phyloP scores from a whole-genome alignment of 1,140 invertebrate genomes.

The Geopemphigus sp. region DNA sequence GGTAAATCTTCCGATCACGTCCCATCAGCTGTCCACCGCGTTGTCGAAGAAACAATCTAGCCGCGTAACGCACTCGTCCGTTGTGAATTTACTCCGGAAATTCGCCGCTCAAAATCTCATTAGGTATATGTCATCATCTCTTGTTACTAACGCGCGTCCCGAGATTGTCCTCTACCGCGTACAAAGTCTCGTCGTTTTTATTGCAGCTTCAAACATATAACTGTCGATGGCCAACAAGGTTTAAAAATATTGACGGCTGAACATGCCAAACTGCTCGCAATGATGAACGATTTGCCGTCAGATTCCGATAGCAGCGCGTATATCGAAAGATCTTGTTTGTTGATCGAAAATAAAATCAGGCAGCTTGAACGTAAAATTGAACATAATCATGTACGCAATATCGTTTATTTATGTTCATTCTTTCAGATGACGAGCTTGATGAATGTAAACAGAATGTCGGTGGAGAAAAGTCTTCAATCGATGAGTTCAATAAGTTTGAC shows the following conservation, averaged over 20 bases:
- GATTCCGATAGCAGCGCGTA: not conserved
- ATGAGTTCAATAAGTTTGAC: slow-evolving; percentile 53
- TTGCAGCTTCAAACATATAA: slow-evolving; percentile 62
- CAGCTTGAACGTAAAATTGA: slow-evolving; percentile 37
- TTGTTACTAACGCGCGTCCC: no score
- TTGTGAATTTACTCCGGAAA: slow-evolving; percentile 80
- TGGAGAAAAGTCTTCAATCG: slow-evolving; percentile 54
- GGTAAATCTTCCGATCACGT: slow-evolving; percentile 74
- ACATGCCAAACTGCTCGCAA: slow-evolving; percentile 68
- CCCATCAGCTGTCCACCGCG: slow-evolving; percentile 64
- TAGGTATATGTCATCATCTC: slow-evolving; percentile 52
- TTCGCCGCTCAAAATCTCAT: slow-evolving; percentile 85
- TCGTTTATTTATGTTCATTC: not conserved
- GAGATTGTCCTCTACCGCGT: no score
- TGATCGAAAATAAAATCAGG: slow-evolving; percentile 33
- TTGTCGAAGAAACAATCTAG: slow-evolving; percentile 58
- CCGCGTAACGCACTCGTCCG: slow-evolving; percentile 60
- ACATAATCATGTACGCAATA: no score
- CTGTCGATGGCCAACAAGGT: slow-evolving; percentile 61
- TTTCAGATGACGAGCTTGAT: slow-evolving; percentile 51
- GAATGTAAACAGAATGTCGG: slow-evolving; percentile 56
- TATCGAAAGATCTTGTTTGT: slow-evolving; percentile 20
- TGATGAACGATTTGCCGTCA: slow-evolving; percentile 61
- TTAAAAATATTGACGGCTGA: slow-evolving; percentile 70
- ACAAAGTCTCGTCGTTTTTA: no score